A percentile compares a stretch with the other conserved stretches of the same genome.
These are phyloP conservation scores for Aethes cnicana DNA, from an alignment of 2,888 invertebrate genomes.

Conservation along the genomic window DNA sequence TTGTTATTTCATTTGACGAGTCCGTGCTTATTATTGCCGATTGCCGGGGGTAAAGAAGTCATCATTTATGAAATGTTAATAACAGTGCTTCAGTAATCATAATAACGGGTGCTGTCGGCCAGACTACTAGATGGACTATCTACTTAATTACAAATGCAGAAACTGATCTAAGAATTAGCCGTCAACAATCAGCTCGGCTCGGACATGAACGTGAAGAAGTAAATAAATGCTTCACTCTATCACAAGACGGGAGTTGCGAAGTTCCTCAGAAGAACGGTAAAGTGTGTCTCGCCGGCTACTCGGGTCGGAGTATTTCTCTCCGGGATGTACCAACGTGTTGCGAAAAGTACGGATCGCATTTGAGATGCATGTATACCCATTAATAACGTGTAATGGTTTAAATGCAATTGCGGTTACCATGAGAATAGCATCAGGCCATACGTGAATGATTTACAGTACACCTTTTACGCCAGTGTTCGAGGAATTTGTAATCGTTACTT, in stretches of 20 bases:
- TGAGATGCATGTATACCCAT: constrained; percentile 54
- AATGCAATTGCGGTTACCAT: constrained; percentile 36
- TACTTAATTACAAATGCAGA: too few relatives aligned
- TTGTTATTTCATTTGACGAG: constrained; percentile 17
- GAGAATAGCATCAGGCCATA: constrained; percentile 25
- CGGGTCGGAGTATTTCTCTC: constrained; percentile 26
- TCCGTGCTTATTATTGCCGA: neutral
- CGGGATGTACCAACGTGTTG: constrained; percentile 30
- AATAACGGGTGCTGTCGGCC: too few relatives aligned
- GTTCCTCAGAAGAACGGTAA: constrained; percentile 35
- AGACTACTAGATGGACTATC: too few relatives aligned
- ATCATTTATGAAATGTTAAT: neutral
- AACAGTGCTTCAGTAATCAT: too few relatives aligned
- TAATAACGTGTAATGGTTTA: constrained; percentile 51
- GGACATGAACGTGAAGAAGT: neutral
- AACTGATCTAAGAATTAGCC: too few relatives aligned
- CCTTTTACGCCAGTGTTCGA: constrained; percentile 8
- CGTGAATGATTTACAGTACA: constrained; percentile 28
- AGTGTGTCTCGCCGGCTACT: constrained; percentile 32
- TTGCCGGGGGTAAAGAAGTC: neutral
- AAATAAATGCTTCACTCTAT: constrained; percentile 13
- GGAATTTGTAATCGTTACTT: constrained; percentile 7
- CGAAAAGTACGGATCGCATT: constrained; percentile 36
- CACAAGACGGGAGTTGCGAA: constrained; percentile 23
- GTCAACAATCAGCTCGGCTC: too few relatives aligned